Conservation (phyloP, 2,888 invertebrate genomes). For the Eilema sororculum region DNA sequence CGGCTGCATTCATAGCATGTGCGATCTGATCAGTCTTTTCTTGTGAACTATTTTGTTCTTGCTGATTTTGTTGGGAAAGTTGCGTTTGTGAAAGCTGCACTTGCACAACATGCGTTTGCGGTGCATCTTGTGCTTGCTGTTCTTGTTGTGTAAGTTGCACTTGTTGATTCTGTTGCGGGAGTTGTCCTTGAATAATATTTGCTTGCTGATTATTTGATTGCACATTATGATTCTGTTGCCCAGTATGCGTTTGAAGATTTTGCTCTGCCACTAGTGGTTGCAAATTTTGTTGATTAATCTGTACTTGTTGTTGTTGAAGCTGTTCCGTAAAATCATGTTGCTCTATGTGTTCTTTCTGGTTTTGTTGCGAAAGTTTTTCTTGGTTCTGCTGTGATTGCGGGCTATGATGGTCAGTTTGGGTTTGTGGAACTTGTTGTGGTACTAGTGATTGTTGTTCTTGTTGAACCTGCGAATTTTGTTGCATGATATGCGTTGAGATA, state of each 20-base stretch:
- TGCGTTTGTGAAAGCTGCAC: constrained; percentile 17
- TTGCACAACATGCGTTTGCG: constrained; percentile 16
- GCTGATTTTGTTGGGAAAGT: constrained; percentile 25
- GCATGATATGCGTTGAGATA: background rate
- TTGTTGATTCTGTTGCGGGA: constrained; percentile 6
- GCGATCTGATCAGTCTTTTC: constrained; percentile 80
- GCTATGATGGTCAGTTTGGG: constrained; percentile 27
- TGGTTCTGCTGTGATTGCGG: background rate
- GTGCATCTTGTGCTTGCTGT: background rate
- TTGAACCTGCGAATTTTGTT: background rate
- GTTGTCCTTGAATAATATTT: constrained; percentile 3
- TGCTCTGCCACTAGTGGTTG: constrained; percentile 13
- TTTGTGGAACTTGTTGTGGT: constrained; percentile 14
- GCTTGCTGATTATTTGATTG: constrained; percentile 22
- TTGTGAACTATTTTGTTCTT: constrained; percentile 58
- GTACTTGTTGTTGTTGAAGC: constrained; percentile 19
- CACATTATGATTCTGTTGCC: constrained; percentile 17
- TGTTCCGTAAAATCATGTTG: constrained; percentile 7
- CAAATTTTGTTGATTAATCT: constrained; percentile 5
- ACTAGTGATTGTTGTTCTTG: background rate
- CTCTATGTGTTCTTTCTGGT: background rate
- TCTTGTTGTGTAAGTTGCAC: background rate
- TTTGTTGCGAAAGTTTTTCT: constrained; percentile 22
- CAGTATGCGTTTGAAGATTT: constrained; percentile 24
- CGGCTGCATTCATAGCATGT: constrained; percentile 82